Percentiles rank a stretch among this genome's conserved stretches.
phyloP scores from a whole-genome alignment of 2,797 vertebrate species.

The Periophthalmus magnuspinnatus region DNA sequence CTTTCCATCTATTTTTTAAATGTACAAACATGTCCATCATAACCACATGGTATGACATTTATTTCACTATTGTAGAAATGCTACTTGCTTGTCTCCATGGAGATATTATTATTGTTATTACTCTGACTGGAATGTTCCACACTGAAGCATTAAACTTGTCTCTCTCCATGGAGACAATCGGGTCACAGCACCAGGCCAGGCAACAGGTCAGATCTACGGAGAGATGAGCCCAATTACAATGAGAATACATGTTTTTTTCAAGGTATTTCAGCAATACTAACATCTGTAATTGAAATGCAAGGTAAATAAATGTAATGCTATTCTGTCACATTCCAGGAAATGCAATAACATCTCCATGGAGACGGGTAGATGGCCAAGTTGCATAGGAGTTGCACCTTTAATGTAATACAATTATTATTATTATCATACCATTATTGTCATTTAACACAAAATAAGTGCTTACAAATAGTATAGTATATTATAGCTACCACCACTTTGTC shows the following conservation, averaged over 20 bases:
- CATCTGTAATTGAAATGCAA: background rate
- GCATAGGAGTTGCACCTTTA: background rate
- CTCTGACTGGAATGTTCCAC: no score
- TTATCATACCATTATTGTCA: background rate
- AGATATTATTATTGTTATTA: no score
- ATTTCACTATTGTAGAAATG: background rate
- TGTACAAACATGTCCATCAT: background rate
- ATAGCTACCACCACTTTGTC: background rate
- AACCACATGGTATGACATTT: background rate
- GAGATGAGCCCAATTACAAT: no score
- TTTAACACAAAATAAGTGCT: background rate
- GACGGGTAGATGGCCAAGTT: background rate
- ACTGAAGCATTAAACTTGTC: no score
- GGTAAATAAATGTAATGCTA: background rate
- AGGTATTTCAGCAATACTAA: background rate
- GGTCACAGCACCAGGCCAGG: no score
- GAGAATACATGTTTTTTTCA: no score
- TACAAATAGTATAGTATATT: background rate
- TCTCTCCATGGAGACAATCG: no score
- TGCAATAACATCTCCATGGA: background rate
- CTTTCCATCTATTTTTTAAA: background rate
- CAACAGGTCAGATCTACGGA: no score
- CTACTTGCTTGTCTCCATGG: no score
- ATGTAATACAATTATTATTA: background rate
- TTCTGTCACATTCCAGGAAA: background rate